Conservation (phyloP, 2,113 vertebrate species). For the Paramisgurnus dabryanus region DNA sequence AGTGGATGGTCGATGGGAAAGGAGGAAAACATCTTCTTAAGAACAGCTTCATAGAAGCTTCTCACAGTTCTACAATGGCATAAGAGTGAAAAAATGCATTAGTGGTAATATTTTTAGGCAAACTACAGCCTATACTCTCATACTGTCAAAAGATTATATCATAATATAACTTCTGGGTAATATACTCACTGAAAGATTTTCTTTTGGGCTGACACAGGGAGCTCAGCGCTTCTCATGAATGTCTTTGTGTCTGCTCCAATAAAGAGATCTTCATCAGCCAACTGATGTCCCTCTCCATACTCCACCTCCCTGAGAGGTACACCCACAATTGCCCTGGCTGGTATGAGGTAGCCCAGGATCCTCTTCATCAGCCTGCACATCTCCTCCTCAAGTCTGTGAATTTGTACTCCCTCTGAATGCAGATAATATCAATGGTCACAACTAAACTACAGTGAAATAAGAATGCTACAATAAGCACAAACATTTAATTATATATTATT, state of each 20-base stretch:
- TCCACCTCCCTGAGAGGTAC: constrained; percentile 10
- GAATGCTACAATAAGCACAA: background rate
- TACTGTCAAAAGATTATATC: constrained; percentile 19
- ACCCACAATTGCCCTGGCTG: constrained; percentile 14
- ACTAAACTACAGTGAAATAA: constrained; percentile 3
- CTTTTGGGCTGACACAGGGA: too few species aligned
- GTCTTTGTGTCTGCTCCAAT: background rate
- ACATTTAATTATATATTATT: background rate
- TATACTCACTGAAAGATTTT: constrained; percentile 10
- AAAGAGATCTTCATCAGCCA: background rate
- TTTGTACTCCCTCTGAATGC: constrained; percentile 30
- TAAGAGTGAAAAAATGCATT: background rate
- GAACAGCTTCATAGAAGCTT: constrained; percentile 31
- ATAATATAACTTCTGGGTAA: constrained; percentile 14
- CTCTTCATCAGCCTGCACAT: constrained; percentile 15
- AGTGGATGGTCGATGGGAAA: constrained; percentile 36
- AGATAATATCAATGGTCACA: constrained; percentile 3
- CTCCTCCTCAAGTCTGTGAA: constrained; percentile 31
- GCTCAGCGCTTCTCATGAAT: too few species aligned
- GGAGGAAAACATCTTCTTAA: constrained; percentile 29
- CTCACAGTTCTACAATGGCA: constrained; percentile 40
- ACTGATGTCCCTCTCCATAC: background rate
- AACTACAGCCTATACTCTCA: constrained; percentile 7
- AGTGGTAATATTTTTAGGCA: constrained; percentile 22
- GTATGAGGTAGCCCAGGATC: constrained; percentile 5